Conservation (phyloP, 2,113 vertebrate genomes). For the Phaetusa simplex region DNA sequence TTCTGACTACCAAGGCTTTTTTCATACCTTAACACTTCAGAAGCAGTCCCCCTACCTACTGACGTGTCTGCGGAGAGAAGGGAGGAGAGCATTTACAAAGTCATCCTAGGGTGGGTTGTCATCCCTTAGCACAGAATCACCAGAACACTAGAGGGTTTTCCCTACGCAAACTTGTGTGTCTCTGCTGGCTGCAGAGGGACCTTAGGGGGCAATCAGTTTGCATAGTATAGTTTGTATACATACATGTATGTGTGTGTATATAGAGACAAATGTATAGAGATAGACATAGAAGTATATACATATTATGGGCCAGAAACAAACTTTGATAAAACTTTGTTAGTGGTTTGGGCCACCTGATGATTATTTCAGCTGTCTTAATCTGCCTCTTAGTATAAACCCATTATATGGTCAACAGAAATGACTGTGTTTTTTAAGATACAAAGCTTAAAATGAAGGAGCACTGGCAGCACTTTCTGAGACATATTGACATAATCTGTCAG, state of each 20-base stretch:
- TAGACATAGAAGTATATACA: not conserved
- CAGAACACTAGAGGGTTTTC: not conserved
- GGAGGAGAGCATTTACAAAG: not conserved
- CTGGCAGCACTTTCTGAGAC: not conserved
- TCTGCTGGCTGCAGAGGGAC: not conserved
- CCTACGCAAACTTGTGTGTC: not conserved
- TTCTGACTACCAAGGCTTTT: not conserved
- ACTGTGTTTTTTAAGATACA: not conserved
- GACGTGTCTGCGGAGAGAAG: not conserved
- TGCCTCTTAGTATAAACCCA: not conserved
- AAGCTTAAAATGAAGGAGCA: not conserved
- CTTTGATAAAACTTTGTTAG: not conserved
- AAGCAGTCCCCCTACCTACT: not conserved
- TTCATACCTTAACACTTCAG: not conserved
- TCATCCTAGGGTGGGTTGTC: not conserved
- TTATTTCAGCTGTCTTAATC: not conserved
- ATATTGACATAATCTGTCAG: not conserved
- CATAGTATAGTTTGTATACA: not conserved
- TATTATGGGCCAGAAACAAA: not conserved
- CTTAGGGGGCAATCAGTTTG: not conserved
- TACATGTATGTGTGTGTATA: not conserved
- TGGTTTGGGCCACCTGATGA: not conserved
- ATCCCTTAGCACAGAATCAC: not conserved
- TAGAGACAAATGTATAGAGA: not conserved
- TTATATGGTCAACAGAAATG: not conserved